These are phyloP conservation scores for Centropyge bicolor DNA, from an alignment of 2,797 vertebrate genomes.

Conservation along the genomic window DNA sequence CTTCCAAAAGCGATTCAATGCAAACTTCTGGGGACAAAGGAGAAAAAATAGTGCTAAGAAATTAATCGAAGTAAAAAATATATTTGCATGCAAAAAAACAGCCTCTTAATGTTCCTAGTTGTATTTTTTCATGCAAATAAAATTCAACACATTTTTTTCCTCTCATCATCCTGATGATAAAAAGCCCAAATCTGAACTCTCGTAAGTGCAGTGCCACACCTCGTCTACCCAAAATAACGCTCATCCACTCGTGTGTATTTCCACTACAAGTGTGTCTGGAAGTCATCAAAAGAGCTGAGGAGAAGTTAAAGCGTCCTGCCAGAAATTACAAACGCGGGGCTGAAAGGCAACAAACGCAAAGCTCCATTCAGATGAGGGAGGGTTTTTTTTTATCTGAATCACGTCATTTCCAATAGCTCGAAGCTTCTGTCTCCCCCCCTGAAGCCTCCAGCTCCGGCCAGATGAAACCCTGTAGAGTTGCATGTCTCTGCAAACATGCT, in stretches of 20 bases:
- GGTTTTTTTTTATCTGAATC: slow-evolving; percentile 40
- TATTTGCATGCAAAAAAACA: not conserved
- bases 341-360: slow-evolving; percentile 41
- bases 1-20: not conserved
- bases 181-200: not conserved
- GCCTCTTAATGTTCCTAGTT: not conserved
- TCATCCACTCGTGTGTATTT: slow-evolving; percentile 6
- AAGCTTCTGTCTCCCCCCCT: slow-evolving; percentile 18
- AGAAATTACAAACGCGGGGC: slow-evolving; percentile 42
- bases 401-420: slow-evolving; percentile 37
- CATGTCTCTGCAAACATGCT: slow-evolving; percentile 7
- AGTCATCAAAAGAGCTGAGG: slow-evolving; percentile 52
- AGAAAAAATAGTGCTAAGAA: not conserved
- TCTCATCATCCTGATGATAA: not conserved
- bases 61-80: not conserved
- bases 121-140: not conserved
- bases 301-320: slow-evolving; percentile 38
- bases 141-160: not conserved
- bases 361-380: slow-evolving; percentile 18
- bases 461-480: not conserved
- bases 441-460: not conserved
- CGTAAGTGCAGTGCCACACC: not conserved
- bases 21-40: not conserved
- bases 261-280: slow-evolving; percentile 55
- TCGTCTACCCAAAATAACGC: slow-evolving; percentile 8